Conservation (phyloP, 30 jellyfish, hydroid and myxozoan species). For the Cassiopea andromeda region DNA sequence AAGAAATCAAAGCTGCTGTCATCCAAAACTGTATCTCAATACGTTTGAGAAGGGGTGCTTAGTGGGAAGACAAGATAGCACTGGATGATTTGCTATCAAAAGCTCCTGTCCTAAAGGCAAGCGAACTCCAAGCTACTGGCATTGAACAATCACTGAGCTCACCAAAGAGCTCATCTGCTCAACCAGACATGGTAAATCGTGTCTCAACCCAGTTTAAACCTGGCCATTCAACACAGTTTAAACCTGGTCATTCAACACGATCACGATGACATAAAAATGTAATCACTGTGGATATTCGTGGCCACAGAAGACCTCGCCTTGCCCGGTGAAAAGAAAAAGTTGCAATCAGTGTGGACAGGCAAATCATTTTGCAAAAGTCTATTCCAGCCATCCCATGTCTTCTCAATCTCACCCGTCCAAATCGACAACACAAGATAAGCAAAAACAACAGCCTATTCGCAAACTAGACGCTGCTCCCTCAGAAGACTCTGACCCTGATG, state of each 20-base stretch:
- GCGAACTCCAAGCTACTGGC: no score
- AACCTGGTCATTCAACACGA: background rate
- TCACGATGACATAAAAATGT: background rate
- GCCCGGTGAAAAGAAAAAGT: background rate
- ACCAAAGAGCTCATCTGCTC: no score
- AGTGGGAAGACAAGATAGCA: no score
- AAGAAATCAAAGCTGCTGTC: no score
- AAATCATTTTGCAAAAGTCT: background rate
- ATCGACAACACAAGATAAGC: background rate
- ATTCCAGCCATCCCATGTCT: background rate
- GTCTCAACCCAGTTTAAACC: no score
- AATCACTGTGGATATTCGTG: background rate
- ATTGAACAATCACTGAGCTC: no score
- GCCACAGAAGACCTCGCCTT: background rate
- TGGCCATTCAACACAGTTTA: no score
- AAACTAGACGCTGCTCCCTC: background rate
- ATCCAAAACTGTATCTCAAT: no score
- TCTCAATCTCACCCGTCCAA: background rate
- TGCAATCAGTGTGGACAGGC: background rate
- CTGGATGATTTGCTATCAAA: no score
- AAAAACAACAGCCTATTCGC: background rate
- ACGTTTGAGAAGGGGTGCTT: no score
- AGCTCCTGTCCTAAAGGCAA: no score
- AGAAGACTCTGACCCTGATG: background rate
- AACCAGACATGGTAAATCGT: no score